Percentiles rank a stretch among this genome's conserved stretches.
Evolutionary conservation across 2,113 vertebrate species (phyloP).

Genomic region (Grus americana): DNA sequence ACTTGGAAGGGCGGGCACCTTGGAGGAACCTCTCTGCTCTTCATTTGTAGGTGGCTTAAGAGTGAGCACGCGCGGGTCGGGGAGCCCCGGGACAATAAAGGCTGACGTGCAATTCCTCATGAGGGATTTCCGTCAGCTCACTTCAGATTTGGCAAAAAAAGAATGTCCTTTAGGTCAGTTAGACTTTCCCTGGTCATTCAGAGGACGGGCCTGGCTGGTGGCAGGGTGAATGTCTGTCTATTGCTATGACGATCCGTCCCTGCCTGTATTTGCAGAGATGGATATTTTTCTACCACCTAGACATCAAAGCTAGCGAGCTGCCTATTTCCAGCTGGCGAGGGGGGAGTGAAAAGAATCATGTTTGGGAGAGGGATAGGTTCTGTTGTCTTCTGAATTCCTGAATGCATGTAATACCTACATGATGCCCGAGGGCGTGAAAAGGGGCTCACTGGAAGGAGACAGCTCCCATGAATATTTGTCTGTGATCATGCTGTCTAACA

Average conservation of each 20-base stretch:
- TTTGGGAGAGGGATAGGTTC: background rate
- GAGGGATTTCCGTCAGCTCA: fast-evolving
- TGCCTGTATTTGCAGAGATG: background rate
- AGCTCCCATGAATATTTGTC: background rate
- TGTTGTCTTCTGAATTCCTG: background rate
- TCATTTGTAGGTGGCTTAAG: background rate
- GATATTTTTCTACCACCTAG: background rate
- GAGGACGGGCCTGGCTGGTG: background rate
- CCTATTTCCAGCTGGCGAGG: background rate
- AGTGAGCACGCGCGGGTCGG: fast-evolving
- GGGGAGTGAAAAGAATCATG: background rate
- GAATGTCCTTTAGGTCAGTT: background rate
- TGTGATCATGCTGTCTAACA: background rate
- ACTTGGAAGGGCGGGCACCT: background rate
- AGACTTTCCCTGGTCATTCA: background rate
- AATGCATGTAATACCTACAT: background rate
- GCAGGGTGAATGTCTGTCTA: background rate
- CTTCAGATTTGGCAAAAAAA: background rate
- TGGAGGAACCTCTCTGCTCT: background rate
- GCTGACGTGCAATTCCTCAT: fast-evolving
- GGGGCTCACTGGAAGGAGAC: background rate
- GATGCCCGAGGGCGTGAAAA: background rate
- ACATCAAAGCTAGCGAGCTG: background rate
- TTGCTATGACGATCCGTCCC: background rate
- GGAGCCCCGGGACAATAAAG: background rate